phyloP scores from a whole-genome alignment of 2,888 invertebrate species.

The Nasonia oneida region DNA sequence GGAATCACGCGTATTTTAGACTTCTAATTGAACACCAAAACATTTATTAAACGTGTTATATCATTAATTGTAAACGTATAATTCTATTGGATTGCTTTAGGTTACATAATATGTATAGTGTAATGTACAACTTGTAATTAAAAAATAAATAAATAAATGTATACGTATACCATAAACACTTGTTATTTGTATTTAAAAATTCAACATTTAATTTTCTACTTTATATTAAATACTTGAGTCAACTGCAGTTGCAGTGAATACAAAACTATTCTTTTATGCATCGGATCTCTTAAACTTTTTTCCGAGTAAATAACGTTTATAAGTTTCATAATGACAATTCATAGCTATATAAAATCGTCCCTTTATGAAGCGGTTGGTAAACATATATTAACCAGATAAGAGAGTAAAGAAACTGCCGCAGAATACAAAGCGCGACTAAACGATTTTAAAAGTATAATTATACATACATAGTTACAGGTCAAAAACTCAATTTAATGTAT shows the following conservation, averaged over 20 bases:
- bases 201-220: not conserved
- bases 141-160: constrained; percentile 17
- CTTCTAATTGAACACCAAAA: not conserved
- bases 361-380: not conserved
- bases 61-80: not conserved
- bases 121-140: constrained; percentile 32
- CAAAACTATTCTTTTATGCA: not conserved
- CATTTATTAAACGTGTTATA: not conserved
- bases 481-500: not conserved
- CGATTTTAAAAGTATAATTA: not conserved
- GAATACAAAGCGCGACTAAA: not conserved
- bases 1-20: not conserved
- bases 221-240: not conserved
- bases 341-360: not conserved
- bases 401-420: not conserved
- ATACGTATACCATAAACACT: not conserved
- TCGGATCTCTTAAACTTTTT: not conserved
- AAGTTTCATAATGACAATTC: not conserved
- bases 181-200: not conserved
- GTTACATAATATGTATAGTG: not conserved
- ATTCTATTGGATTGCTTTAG: not conserved
- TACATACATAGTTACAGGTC: too few species aligned
- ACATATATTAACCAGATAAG: not conserved
- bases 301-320: not conserved
- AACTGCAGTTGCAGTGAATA: not conserved